Conservation (phyloP, 2,113 vertebrate species). For the Malurus cyaneus region DNA sequence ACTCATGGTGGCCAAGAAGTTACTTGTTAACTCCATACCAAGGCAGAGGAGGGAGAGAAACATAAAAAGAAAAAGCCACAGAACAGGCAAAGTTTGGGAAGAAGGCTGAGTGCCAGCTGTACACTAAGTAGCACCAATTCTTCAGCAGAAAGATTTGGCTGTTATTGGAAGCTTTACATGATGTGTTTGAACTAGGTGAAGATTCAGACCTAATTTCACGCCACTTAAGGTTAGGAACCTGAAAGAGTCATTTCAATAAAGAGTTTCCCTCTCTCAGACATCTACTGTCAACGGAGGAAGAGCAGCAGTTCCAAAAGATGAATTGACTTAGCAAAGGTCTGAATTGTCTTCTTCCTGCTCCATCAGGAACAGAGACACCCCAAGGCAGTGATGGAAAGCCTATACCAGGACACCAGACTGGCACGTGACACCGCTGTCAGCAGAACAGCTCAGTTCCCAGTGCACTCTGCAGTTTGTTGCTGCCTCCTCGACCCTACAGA, state of each 20-base stretch:
- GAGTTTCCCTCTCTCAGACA: background rate
- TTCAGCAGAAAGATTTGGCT: background rate
- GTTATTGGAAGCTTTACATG: background rate
- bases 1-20: slow-evolving; percentile 19
- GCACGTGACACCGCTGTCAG: background rate
- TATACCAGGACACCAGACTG: background rate
- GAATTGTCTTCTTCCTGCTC: background rate
- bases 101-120: background rate
- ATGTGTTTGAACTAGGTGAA: background rate
- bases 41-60: background rate
- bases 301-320: background rate
- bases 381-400: background rate
- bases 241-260: background rate
- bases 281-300: background rate
- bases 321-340: background rate
- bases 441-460: background rate
- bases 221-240: background rate
- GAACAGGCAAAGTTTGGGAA: background rate
- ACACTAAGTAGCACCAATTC: background rate
- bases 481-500: background rate
- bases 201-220: background rate
- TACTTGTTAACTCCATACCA: background rate
- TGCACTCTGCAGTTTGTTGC: background rate
- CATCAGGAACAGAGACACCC: background rate
- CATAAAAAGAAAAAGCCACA: background rate